Evolutionary conservation across 2,797 vertebrate species (phyloP).

Genomic region (Psittacula derbiana): DNA sequence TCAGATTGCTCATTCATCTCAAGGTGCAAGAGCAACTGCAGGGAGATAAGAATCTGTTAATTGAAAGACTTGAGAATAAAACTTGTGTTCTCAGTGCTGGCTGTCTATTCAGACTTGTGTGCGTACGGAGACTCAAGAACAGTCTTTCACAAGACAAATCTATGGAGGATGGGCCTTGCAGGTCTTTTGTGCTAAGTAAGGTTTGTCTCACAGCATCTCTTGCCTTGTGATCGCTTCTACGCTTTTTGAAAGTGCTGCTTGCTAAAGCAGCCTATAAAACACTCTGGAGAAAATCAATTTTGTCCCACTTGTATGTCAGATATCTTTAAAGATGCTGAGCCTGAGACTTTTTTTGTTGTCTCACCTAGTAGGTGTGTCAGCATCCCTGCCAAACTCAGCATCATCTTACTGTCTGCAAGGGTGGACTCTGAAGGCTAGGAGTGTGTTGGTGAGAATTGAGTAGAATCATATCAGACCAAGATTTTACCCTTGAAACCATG

Average conservation of each 20-base stretch:
- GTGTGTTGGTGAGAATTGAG: neutral
- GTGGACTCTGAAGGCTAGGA: neutral
- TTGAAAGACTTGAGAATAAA: neutral
- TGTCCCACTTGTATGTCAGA: neutral
- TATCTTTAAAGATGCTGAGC: neutral
- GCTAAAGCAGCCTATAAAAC: neutral
- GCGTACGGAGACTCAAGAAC: rapidly evolving
- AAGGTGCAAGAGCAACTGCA: neutral
- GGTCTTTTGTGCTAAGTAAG: neutral
- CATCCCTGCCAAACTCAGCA: neutral
- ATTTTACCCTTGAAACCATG: neutral
- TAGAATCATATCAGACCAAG: neutral
- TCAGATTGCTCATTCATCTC: neutral
- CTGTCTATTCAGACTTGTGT: neutral
- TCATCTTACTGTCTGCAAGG: neutral
- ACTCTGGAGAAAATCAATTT: neutral
- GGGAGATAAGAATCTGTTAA: neutral
- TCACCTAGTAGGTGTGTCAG: neutral
- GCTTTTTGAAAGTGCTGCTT: neutral
- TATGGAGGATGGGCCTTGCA: neutral
- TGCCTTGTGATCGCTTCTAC: neutral
- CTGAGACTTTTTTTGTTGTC: neutral
- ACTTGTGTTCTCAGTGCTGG: neutral
- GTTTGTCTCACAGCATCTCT: neutral
- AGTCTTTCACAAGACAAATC: neutral